A percentile compares a stretch with the other conserved stretches of the same genome.
phyloP scores from a whole-genome alignment of 2,113 vertebrate genomes.

The Pyxicephalus adspersus region DNA sequence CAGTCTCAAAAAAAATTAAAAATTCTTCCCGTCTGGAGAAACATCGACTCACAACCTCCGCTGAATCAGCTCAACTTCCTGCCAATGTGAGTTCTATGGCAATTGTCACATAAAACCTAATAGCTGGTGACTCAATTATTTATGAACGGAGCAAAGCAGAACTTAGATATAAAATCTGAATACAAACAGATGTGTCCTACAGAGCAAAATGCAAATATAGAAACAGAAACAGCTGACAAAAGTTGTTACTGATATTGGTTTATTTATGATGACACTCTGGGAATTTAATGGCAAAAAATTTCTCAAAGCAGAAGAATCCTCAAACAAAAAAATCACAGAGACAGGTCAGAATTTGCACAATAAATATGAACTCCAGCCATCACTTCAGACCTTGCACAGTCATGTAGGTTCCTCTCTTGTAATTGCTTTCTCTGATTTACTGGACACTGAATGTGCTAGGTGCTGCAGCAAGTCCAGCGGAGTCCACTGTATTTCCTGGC shows the following conservation, averaged over 20 bases:
- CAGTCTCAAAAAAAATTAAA: constrained; percentile 13
- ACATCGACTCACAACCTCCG: constrained; percentile 59
- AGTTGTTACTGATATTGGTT: background rate
- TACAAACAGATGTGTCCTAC: constrained; percentile 58
- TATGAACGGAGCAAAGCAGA: constrained; percentile 63
- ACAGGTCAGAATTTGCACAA: too few relatives aligned
- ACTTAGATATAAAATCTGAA: constrained; percentile 62
- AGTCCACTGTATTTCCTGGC: too few relatives aligned
- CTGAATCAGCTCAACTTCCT: constrained; percentile 61
- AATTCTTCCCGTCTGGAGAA: constrained; percentile 3
- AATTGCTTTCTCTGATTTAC: too few relatives aligned
- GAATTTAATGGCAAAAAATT: background rate
- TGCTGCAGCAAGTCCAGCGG: too few relatives aligned
- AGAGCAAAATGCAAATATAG: constrained; percentile 56
- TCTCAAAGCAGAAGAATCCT: background rate
- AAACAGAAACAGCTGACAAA: background rate
- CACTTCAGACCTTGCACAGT: too few relatives aligned
- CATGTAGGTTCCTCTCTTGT: too few relatives aligned
- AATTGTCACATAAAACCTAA: constrained; percentile 67
- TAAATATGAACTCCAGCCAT: too few relatives aligned
- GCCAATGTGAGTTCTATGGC: constrained; percentile 67
- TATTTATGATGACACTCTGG: background rate
- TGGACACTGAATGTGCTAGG: too few relatives aligned
- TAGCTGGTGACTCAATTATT: constrained; percentile 67
- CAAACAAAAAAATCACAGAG: background rate